A percentile compares a stretch with the other conserved stretches of the same genome.
Evolutionary conservation across 2,797 vertebrate species (phyloP).

Genomic region (Phataginus tricuspis): DNA sequence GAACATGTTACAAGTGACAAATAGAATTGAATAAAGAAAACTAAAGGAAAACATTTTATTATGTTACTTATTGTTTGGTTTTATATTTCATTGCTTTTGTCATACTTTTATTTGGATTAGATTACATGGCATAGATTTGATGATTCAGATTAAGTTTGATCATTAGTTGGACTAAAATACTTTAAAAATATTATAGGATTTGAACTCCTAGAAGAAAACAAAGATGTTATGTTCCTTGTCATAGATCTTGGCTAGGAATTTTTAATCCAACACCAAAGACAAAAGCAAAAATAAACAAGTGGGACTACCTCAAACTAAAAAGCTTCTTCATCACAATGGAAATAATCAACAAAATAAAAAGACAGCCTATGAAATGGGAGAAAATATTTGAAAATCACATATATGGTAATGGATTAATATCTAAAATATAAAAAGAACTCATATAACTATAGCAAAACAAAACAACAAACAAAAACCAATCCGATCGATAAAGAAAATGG

Average conservation of each 20-base stretch:
- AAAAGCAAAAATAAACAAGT: neutral
- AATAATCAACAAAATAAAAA: neutral
- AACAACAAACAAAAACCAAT: neutral
- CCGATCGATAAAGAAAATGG: neutral
- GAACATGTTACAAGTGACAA: neutral
- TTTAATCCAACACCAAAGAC: neutral
- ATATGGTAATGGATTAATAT: neutral
- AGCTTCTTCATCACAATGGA: neutral
- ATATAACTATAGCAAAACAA: neutral
- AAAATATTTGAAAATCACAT: neutral
- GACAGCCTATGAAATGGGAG: neutral
- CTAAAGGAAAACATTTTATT: conserved; percentile 74
- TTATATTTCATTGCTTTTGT: conserved; percentile 92
- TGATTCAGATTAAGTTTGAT: conserved; percentile 92
- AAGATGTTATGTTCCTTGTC: neutral
- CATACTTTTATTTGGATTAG: conserved; percentile 88
- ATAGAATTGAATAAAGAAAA: neutral
- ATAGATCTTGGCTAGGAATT: neutral
- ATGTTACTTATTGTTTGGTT: conserved; percentile 91
- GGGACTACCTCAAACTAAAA: neutral
- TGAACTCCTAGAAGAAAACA: neutral
- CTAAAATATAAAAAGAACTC: neutral
- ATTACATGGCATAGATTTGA: conserved; percentile 90
- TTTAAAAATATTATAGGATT: neutral
- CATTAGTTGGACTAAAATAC: neutral